Percentiles rank a stretch among this genome's conserved stretches.
phyloP scores from a whole-genome alignment of 2,797 vertebrate species.

The Mionectes olivaceus region DNA sequence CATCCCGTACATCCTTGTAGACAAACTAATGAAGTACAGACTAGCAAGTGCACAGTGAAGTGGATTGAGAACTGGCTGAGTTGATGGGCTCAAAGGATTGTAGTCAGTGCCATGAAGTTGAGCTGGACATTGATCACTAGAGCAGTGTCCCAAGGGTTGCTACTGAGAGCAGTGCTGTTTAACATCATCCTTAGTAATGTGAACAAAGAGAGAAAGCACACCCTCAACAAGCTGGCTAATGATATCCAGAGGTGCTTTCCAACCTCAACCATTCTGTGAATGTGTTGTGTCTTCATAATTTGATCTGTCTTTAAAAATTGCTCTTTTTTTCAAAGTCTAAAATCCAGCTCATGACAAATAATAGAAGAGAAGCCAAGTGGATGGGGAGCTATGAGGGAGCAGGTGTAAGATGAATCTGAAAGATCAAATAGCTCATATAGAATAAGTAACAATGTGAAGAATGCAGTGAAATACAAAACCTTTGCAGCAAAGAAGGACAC shows the following conservation, averaged over 20 bases:
- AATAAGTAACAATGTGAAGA: not conserved
- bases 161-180: not conserved
- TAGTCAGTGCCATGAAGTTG: accelerated
- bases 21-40: not conserved
- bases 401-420: not conserved
- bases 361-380: not conserved
- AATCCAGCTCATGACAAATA: not conserved
- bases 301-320: not conserved
- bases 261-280: not conserved
- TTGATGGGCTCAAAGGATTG: not conserved
- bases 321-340: not conserved
- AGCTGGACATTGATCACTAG: not conserved
- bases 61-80: not conserved
- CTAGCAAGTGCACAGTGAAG: too few species aligned
- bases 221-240: not conserved
- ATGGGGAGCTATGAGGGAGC: not conserved
- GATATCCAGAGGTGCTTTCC: not conserved
- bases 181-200: not conserved
- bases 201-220: accelerated
- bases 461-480: not conserved
- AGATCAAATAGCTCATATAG: not conserved
- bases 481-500: not conserved
- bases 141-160: not conserved
- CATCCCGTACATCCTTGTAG: not conserved
- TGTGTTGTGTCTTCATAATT: not conserved